Base-by-base conservation (phyloP, 2,888 invertebrate species). In the Agonopterix heracliana region DNA sequence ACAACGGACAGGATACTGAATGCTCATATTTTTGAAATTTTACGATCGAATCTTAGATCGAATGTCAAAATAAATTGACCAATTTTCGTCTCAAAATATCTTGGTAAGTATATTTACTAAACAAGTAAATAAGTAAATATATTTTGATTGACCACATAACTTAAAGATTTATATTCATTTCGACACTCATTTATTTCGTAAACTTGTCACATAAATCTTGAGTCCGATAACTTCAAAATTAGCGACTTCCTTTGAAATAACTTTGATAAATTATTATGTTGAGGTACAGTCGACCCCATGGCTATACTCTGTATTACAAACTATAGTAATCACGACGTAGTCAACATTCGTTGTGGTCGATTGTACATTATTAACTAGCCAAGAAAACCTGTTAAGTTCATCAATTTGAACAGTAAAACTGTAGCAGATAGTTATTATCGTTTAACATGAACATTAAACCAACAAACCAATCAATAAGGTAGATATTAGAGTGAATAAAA, bases 401-500 rank as follows among this genome's bases (percentile, higher is more conserved):
- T 44, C 41, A 12, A 49, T 41, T 42, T 41, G n/a, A 41, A 41
- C 41, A 48, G 45, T 38, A n/a, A 38, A 44, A 47, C 50, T 35
- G 50, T 52, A 53, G 53, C 46, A 49, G 50, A 49, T 52, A 53
- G 50, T 50, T 51, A 46, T 42, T 49, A 47, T 50, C 50, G 10
- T 41, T 47, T 55, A 54, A 54, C 54, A 54, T 47, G 56, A 54
- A 49, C 54, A 52, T 52, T 59, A 56, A 58, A 59, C 49, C 53
- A 52, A 60, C 58, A 59, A 54, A 54, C 50, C 54, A 54, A 61
- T 61, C 57, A 59, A 58, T 58, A 53, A 56, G 52, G 53, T n/a
- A 34, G 36, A 47, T 43, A 45, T 45, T 45, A 52, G 49, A 56
- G 51, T 43, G 52, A 55, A 54, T 58, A 56, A 50, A 52, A 58